Evolutionary conservation across 2,888 invertebrate genomes (phyloP), one percentile per base, ranked within the genome.

Genomic region (Cryptophagus acutangulus): DNA sequence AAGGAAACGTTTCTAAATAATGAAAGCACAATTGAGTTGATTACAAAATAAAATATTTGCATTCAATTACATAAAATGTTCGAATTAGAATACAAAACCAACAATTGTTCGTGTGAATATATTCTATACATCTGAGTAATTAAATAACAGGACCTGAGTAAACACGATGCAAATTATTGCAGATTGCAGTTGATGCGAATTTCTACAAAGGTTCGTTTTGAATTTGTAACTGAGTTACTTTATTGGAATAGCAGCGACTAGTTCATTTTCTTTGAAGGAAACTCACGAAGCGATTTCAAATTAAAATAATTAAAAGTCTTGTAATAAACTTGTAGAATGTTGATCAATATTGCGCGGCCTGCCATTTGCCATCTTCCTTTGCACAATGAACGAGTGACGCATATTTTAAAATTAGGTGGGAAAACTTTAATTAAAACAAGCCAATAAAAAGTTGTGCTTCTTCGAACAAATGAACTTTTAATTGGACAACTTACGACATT

Each of bases 391-490:
- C n/a, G n/a, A 37, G 14, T 40, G 40, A 45, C 41, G 43, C 38
- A 46, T 46, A 43, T 48, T 48, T 39, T 30, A 35, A n/a, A 45
- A 44, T 45, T 42, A 44, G 41, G 48, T 48, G 43, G 41, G 33
- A 49, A 45, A 45, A 48, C 40, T 55, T 53, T 53, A 53, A 55
- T 55, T 55, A 53, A 53, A 54, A 49, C 38, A 45, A 4, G 12
- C 26, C n/a, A n/a, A n/a, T n/a, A n/a, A n/a, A n/a, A n/a, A n/a
- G n/a, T n/a, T n/a, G n/a, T n/a, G n/a, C n/a, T n/a, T n/a, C n/a
- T n/a, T n/a, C n/a, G n/a, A n/a, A n/a, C n/a, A n/a, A n/a, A n/a
- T n/a, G n/a, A n/a, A n/a, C n/a, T n/a, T n/a, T n/a, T n/a, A n/a
- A n/a, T n/a, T n/a, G n/a, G n/a, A n/a, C n/a, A n/a, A n/a, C n/a